These are phyloP conservation scores for Drosophila neotestacea DNA, from an alignment of 2,888 invertebrate genomes.

Conservation along the genomic window DNA sequence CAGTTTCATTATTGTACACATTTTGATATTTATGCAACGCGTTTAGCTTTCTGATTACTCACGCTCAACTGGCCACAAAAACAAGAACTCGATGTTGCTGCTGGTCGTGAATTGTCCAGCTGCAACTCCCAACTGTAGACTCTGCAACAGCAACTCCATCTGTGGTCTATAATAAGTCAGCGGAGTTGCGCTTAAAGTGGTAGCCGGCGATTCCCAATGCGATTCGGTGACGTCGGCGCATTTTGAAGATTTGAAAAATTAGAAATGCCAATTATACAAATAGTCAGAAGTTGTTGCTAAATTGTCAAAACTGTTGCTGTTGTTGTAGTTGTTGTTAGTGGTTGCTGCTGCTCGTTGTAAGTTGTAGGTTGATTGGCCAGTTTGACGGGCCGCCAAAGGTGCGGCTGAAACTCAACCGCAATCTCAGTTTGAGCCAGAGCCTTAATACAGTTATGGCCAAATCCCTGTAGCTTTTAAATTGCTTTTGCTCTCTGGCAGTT, in stretches of 20 bases:
- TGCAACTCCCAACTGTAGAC: not conserved
- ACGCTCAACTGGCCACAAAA: constrained; percentile 67
- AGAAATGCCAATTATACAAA: constrained; percentile 81
- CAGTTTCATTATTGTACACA: constrained; percentile 73
- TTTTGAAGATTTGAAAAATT: constrained; percentile 73
- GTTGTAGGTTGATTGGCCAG: constrained; percentile 59
- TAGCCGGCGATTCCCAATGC: constrained; percentile 49
- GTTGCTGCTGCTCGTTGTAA: constrained; percentile 24
- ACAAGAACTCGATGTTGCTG: constrained; percentile 49
- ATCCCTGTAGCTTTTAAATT: constrained; percentile 81
- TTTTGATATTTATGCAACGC: constrained; percentile 78
- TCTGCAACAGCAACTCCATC: constrained; percentile 8
- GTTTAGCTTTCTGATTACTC: constrained; percentile 80
- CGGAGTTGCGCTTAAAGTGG: constrained; percentile 26
- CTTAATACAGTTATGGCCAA: constrained; percentile 81
- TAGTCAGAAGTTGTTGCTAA: constrained; percentile 75
- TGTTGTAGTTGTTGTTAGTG: constrained; percentile 21
- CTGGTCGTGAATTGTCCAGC: constrained; percentile 71
- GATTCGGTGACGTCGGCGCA: constrained; percentile 53
- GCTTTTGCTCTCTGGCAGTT: constrained; percentile 58
- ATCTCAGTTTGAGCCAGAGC: constrained; percentile 39
- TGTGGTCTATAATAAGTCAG: constrained; percentile 62
- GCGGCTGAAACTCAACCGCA: constrained; percentile 56
- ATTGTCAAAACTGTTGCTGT: constrained; percentile 71
- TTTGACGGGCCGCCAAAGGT: constrained; percentile 78